These are phyloP conservation scores for Pipistrellus kuhlii DNA, from an alignment of 2,797 vertebrate species.

Conservation along the genomic window DNA sequence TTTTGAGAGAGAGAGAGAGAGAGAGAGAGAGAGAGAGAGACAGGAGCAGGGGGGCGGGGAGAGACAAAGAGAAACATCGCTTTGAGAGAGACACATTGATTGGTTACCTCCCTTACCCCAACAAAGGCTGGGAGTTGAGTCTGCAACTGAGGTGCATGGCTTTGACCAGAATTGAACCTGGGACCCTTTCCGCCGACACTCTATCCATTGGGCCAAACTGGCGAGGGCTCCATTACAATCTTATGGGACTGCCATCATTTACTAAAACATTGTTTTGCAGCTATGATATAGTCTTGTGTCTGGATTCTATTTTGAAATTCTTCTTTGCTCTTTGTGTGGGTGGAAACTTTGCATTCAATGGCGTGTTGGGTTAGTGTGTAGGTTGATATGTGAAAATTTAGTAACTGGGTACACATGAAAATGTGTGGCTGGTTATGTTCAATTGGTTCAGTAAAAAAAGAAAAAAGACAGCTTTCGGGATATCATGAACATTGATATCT, in stretches of 20 bases:
- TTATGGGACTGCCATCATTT: not conserved
- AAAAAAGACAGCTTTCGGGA: not conserved
- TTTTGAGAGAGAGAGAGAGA: no score
- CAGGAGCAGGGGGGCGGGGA: no score
- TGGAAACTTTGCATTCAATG: not conserved
- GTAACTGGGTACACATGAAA: not conserved
- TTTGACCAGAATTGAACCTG: no score
- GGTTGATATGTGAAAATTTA: not conserved
- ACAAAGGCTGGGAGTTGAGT: no score
- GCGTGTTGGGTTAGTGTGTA: not conserved
- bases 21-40: no score
- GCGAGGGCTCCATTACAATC: not conserved
- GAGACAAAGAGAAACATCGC: no score
- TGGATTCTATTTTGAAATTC: not conserved
- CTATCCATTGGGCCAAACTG: no score
- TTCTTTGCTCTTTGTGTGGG: not conserved
- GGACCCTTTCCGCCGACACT: no score
- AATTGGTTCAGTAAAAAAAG: not conserved
- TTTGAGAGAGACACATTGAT: no score
- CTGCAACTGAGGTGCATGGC: no score
- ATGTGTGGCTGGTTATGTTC: not conserved
- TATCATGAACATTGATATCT: not conserved
- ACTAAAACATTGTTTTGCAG: no score
- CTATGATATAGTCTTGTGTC: not conserved
- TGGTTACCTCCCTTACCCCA: no score